Evolutionary conservation across 1,140 invertebrate genomes (phyloP), one percentile per base, ranked within the genome.

Genomic region (Stenopsyche tienmushanensis): DNA sequence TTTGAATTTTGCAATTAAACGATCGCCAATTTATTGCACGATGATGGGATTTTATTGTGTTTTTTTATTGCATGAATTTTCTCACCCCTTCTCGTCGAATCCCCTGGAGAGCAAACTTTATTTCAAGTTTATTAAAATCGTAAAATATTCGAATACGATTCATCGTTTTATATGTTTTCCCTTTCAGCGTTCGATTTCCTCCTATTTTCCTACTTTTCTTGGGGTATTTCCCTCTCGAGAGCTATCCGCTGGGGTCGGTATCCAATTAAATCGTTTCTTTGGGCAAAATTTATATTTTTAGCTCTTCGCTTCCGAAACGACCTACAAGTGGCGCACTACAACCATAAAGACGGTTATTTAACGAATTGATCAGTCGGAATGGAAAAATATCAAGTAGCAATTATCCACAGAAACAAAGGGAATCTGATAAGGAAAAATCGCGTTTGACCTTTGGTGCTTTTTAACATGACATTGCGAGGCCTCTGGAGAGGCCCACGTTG

Each of bases 181-280:
- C n/a, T n/a, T n/a, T n/a, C n/a, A n/a, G 29, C 29, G 29, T 34
- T 7, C 29, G 29, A 34, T 5, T 34, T 13, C 29, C 5, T 34
- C 29, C 13, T 34, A 34, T 47, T 47, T 47, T 47, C 44, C 44
- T 47, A 47, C 8, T 20, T 20, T 15, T 8, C 18, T 47, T 15
- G 44, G 8, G 10, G 44, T 9, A 39, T 39, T 39, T n/a, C 34
- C 34, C 34, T 47, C 44, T 7, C 44, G 44, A 47, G 44, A 9
- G 44, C 44, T 47, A 47, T 47, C 44, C 8, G 44, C 44, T 5
- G 17, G 44, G 44, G 44, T 47, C 44, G 44, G 44, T 15, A 15
- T 47, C 44, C 44, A 47, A 47, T 47, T 47, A 47, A 47, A 9
- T 47, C 44, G 44, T 18, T 47, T 18, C 17, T 47, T 47, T 47